These are phyloP conservation scores for Eunapius fragilis DNA, from an alignment of 37 sponge, comb jelly and placozoan genomes.

Conservation along the genomic window DNA sequence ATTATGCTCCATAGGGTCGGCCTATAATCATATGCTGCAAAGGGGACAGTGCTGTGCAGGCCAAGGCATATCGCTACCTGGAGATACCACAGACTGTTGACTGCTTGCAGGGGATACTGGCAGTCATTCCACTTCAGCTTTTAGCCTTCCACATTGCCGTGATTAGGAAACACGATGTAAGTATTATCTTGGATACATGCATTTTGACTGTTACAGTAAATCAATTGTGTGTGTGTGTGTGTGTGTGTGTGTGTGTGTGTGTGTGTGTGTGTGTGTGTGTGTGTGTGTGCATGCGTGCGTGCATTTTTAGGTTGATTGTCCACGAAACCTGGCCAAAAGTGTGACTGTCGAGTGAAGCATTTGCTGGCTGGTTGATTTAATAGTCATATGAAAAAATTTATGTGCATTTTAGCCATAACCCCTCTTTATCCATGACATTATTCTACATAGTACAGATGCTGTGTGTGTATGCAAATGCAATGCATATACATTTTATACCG, in stretches of 20 bases:
- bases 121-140: slow-evolving; percentile 96
- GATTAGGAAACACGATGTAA: slow-evolving; percentile 91
- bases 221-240: too few species aligned
- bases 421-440: too few species aligned
- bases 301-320: slow-evolving; percentile 89
- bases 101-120: slow-evolving; percentile 91
- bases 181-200: slow-evolving; percentile 11
- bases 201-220: too few species aligned
- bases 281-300: too few species aligned
- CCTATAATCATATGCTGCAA: slow-evolving; percentile 89
- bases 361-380: too few species aligned
- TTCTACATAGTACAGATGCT: too few species aligned
- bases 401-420: too few species aligned
- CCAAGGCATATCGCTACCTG: slow-evolving; percentile 33
- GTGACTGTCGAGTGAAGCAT: slow-evolving; percentile 91
- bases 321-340: slow-evolving; percentile 95
- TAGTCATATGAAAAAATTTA: too few species aligned
- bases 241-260: too few species aligned
- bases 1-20: slow-evolving; percentile 44
- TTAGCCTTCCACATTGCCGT: slow-evolving; percentile 96
- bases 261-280: too few species aligned
- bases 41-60: slow-evolving; percentile 52
- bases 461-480: too few species aligned
- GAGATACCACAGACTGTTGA: slow-evolving; percentile 84
- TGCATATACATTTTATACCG: too few species aligned